Evolutionary conservation across 2,888 invertebrate species (phyloP).

Genomic region (Dasypogon diadema): DNA sequence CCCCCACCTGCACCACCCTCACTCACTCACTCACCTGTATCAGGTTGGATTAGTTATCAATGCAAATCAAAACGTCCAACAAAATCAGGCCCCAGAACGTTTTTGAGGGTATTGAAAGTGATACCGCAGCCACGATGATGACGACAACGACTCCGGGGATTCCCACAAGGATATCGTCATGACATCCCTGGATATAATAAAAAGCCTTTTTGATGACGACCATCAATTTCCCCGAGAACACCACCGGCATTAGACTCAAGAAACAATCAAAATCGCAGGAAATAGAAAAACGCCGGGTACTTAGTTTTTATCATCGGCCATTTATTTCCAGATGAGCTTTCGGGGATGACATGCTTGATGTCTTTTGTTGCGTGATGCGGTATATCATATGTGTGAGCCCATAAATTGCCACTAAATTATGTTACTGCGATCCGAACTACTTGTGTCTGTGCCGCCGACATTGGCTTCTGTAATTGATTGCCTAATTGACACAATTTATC

Average conservation of each 20-base stretch:
- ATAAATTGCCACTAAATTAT: slow-evolving; percentile 42
- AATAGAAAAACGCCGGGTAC: slow-evolving; percentile 44
- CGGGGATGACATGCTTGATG: slow-evolving; percentile 31
- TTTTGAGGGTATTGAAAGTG: background rate
- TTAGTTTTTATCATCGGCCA: slow-evolving; percentile 33
- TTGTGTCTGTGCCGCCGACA: slow-evolving; percentile 9
- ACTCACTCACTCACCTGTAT: background rate
- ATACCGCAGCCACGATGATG: background rate
- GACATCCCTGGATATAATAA: slow-evolving; percentile 34
- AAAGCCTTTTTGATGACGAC: slow-evolving; percentile 27
- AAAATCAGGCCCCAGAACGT: background rate
- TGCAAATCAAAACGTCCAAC: background rate
- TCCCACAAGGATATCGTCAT: slow-evolving; percentile 4
- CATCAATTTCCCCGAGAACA: slow-evolving; percentile 16
- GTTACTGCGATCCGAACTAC: slow-evolving; percentile 1
- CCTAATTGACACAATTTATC: slow-evolving; percentile 43
- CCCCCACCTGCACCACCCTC: background rate
- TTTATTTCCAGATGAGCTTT: slow-evolving; percentile 35
- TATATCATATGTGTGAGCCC: slow-evolving; percentile 12
- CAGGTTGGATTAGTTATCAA: background rate
- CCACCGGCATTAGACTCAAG: slow-evolving; percentile 32
- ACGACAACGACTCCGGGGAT: background rate
- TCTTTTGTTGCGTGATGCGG: slow-evolving; percentile 37
- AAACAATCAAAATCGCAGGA: slow-evolving; percentile 45
- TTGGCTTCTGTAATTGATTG: slow-evolving; percentile 41